Base-by-base conservation (phyloP, 53 echinoderm and acorn worm species). In the Pentamera pediparva region DNA sequence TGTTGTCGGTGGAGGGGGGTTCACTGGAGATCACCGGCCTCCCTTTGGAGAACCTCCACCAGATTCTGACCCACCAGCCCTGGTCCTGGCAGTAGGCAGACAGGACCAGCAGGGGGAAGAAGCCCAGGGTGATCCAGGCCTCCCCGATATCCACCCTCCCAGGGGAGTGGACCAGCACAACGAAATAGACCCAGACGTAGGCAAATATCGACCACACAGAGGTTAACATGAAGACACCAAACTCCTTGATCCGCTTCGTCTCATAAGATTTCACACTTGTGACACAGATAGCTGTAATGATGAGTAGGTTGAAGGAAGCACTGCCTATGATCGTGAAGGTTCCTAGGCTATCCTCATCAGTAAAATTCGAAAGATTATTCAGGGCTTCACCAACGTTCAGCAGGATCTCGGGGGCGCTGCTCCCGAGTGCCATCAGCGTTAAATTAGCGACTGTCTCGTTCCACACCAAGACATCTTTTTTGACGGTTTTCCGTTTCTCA, bases 121-220 rank as follows among this genome's bases (percentile, higher is more conserved):
- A 95, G 32, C 51, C 71, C 24, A 95, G 36, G 0, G 96, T 95
- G 13, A 95, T 83, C 96, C 96, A 95, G 0, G 96, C 96, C 67
- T 95, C 96, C 91, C 85, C 86, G 22, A 91, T 75, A 13, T 85
- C 83, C 11, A 95, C 70, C 39, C 65, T 56, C 29, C 85, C 88
- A 13, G 76, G 88, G 5, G 85, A 41, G 49, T 74, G 73, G 82
- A 81, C 88, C n/a, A 87, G 56, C 10, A 91, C 82, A 9, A 95
- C 96, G 28, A 91, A 30, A 55, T 83, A 76, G 37, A 95, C 87
- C 96, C 96, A 95, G 9, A 95, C 45, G 76, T 95, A 95, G 72
- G 96, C 96, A 81, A 90, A 95, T 79, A 95, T 91, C 30, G 96
- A 95, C 96, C 96, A 95, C 1, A 85, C 64, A 24, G 90, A 77